Base-by-base conservation (phyloP, 2,888 invertebrate genomes). In the Drosophila infuscata region DNA sequence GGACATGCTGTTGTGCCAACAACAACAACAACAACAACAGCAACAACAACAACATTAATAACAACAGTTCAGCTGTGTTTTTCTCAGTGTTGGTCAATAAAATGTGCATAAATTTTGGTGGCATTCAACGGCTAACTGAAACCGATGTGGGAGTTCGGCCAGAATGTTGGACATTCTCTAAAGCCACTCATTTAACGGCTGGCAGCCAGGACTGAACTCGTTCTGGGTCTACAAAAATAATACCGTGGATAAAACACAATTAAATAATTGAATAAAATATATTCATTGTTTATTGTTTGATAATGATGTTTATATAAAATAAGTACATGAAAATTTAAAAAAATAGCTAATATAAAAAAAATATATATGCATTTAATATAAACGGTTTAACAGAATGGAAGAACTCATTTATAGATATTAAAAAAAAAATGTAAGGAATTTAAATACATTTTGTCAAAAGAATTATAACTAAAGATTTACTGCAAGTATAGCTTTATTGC, bases 51-150 rank as follows among this genome's bases (percentile, higher is more conserved):
- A 71, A 41, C 62, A 60, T 33, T 53, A 59, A 36, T 70, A 69
- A 62, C 79, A 74, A 61, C 81, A 63, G 66, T 64, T 70, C 66
- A 51, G 57, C 66, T 70, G 56, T 61, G 72, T 81, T 82, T 81
- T 79, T 79, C 74, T 65, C 78, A 72, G 74, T 74, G 76, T 78
- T 89, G 83, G 77, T 90, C 90, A 86, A 89, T 90, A 83, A 89
- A 91, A 89, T 86, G 76, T 79, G 84, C 89, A 89, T 89, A 89
- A 83, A 89, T 91, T 85, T 76, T 78, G 74, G 60, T 73, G 79
- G 72, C 65, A 72, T 70, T 71, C 62, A 72, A 69, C 76, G 75
- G 74, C 33, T 20, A 79, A 70, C 65, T 48, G 63, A 70, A 76
- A 78, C 81, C 66, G 33, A 68, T 62, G 59, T 63, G 49, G 71